Percentiles rank a stretch among this genome's conserved stretches.
Evolutionary conservation across 2,888 invertebrate species (phyloP).

Genomic region (Noctua fimbriata): DNA sequence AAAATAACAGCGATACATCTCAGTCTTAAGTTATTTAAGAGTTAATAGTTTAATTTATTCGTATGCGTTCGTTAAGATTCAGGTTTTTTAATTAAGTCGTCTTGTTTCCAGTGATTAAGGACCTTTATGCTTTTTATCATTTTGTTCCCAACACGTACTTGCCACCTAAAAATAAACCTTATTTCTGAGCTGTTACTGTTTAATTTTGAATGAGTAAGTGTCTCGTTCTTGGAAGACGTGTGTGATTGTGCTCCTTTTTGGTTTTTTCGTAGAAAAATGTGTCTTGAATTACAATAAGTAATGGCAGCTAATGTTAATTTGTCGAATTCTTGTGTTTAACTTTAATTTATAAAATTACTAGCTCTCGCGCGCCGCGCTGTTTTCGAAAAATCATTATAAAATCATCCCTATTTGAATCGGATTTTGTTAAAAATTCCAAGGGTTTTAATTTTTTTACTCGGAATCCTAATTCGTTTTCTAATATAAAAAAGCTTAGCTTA

Average conservation of each 20-base stretch:
- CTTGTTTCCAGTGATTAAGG: constrained; percentile 80
- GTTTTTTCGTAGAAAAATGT: constrained; percentile 50
- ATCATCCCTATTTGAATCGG: too few relatives aligned
- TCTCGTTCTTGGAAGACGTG: constrained; percentile 39
- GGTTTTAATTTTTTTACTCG: too few relatives aligned
- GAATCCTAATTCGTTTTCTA: too few relatives aligned
- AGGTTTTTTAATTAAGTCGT: constrained; percentile 83
- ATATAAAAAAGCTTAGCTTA: too few relatives aligned
- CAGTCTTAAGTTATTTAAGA: constrained; percentile 53
- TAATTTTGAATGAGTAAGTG: neutral
- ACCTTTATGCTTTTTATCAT: constrained; percentile 74
- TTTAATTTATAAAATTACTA: constrained; percentile 24
- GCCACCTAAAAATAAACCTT: neutral
- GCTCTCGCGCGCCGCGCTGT: too few relatives aligned
- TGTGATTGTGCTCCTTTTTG: constrained; percentile 21
- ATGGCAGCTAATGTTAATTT: constrained; percentile 44
- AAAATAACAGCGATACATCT: constrained; percentile 63
- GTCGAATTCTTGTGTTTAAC: constrained; percentile 19
- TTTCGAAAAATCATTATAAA: too few relatives aligned
- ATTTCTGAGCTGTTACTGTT: accelerated
- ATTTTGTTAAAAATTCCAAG: too few relatives aligned
- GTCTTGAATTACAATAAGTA: constrained; percentile 48
- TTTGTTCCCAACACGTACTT: constrained; percentile 47
- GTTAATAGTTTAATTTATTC: constrained; percentile 76
- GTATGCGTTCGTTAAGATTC: constrained; percentile 69